Evolutionary conservation across 2,888 invertebrate species (phyloP).

Genomic region (Pammene fasciana): DNA sequence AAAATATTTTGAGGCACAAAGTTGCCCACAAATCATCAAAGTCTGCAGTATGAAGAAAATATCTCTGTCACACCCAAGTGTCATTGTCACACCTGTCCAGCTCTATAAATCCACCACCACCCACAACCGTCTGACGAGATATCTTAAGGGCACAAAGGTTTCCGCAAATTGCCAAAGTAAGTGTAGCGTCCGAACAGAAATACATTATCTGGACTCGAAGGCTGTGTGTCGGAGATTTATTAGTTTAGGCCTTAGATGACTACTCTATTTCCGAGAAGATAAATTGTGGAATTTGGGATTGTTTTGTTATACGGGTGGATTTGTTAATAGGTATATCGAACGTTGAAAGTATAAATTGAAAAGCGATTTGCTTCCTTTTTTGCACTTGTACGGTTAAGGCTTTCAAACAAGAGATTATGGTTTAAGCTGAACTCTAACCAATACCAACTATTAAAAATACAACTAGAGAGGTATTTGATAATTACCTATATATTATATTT

Average conservation of each 20-base stretch:
- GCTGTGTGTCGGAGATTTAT: conserved; percentile 70
- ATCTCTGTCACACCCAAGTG: conserved; percentile 42
- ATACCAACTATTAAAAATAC: no score
- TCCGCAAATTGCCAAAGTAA: conserved; percentile 83
- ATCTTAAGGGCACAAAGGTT: conserved; percentile 83
- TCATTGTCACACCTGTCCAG: conserved; percentile 44
- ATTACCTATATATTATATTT: no score
- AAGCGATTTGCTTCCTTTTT: no score
- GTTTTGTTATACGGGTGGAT: conserved; percentile 21
- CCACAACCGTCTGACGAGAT: conserved; percentile 80
- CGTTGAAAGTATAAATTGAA: background rate
- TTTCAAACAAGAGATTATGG: no score
- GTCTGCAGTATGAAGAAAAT: background rate
- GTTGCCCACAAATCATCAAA: background rate
- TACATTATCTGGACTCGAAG: conserved; percentile 80
- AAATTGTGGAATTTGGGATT: conserved; percentile 39
- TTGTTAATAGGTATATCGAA: background rate
- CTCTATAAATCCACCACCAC: conserved; percentile 55
- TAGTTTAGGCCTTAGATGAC: conserved; percentile 64
- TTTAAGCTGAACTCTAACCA: no score
- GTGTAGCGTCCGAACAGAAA: conserved; percentile 82
- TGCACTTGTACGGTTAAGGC: no score
- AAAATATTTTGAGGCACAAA: no score
- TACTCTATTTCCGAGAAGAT: conserved; percentile 68
- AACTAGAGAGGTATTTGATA: no score